A percentile compares a stretch with the other conserved stretches of the same genome.
Conservation (phyloP, 2,888 invertebrate genomes). For the Torymus tubicola region DNA sequence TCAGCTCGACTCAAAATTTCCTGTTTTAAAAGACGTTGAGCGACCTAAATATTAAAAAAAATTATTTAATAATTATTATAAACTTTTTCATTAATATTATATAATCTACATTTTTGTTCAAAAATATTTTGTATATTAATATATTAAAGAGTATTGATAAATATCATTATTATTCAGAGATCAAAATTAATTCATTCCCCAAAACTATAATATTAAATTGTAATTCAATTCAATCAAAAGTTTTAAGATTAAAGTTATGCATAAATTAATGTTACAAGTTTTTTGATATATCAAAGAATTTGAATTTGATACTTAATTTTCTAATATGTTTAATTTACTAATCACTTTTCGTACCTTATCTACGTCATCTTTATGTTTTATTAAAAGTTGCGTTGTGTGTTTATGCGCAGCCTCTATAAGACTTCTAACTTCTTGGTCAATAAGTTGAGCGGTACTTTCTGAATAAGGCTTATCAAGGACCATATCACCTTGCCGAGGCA, state of each 20-base stretch:
- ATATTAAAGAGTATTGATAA: too few species aligned
- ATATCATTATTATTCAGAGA: too few species aligned
- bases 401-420: conserved; percentile 88
- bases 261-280: too few species aligned
- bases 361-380: conserved; percentile 90
- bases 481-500: conserved; percentile 95
- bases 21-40: conserved; percentile 92
- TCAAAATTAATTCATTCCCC: too few species aligned
- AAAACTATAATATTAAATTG: too few species aligned
- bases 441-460: conserved; percentile 96
- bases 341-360: conserved; percentile 80
- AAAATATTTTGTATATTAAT: neutral
- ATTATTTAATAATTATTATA: neutral
- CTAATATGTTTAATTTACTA: too few species aligned
- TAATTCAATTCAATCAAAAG: too few species aligned
- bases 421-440: conserved; percentile 92
- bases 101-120: neutral
- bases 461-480: conserved; percentile 97
- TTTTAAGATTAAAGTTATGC: too few species aligned
- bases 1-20: conserved; percentile 97
- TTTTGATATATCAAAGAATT: too few species aligned
- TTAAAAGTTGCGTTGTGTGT: conserved; percentile 87
- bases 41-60: conserved; percentile 78
- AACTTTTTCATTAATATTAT: too few species aligned
- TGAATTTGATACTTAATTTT: too few species aligned